Evolutionary conservation across 2,888 invertebrate species (phyloP).

Genomic region (Limnephilus lunatus): DNA sequence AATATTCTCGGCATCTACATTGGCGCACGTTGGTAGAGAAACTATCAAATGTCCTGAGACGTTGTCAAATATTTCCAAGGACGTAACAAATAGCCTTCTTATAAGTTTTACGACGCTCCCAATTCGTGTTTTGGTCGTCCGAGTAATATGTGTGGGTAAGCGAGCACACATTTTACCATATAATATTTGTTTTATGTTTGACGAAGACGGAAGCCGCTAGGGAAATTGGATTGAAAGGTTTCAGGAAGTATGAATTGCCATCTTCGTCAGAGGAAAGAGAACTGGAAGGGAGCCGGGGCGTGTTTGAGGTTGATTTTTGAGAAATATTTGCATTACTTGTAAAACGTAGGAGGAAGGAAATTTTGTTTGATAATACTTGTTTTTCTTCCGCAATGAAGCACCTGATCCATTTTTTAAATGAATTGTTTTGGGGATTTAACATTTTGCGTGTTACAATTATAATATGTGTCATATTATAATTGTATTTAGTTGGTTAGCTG

Average conservation of each 20-base stretch:
- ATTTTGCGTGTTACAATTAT: too few relatives aligned
- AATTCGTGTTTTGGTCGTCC: constrained; percentile 32
- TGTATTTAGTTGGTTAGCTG: too few relatives aligned
- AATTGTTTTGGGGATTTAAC: not conserved
- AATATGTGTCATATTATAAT: too few relatives aligned
- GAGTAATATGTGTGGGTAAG: not conserved
- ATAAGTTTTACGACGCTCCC: constrained; percentile 15
- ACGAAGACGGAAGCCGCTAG: constrained; percentile 6
- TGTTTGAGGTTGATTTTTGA: not conserved
- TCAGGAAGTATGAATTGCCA: constrained; percentile 53
- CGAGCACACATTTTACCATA: constrained; percentile 1
- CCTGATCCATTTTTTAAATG: not conserved
- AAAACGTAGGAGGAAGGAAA: not conserved
- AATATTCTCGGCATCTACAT: not conserved
- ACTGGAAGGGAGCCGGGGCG: not conserved
- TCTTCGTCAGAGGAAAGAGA: constrained; percentile 18
- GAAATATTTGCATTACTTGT: not conserved
- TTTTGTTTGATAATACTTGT: not conserved
- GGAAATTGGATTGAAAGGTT: constrained; percentile 53
- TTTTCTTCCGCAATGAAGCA: not conserved
- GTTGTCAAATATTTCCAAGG: constrained; percentile 24
- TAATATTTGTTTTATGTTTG: constrained; percentile 25
- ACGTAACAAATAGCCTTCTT: not conserved
- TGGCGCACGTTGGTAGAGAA: not conserved
- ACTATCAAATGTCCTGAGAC: not conserved